These are phyloP conservation scores for Pluvianellus socialis DNA, from an alignment of 2,113 vertebrate genomes.

Conservation along the genomic window DNA sequence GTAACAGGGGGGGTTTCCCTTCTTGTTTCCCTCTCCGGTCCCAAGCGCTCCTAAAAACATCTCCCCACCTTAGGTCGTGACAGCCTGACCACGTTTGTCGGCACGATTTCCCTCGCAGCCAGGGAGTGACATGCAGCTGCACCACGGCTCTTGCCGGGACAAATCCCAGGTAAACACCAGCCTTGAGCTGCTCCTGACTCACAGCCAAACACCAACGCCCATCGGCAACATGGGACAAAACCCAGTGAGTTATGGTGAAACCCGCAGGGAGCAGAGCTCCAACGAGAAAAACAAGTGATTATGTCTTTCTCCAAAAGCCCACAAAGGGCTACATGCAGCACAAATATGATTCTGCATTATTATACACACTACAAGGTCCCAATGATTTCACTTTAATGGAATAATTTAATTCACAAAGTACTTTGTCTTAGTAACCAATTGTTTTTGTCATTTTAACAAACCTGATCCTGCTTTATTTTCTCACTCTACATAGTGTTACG, in stretches of 20 bases:
- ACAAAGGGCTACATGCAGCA: neutral
- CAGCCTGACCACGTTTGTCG: accelerated
- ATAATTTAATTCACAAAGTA: neutral
- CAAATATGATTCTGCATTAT: neutral
- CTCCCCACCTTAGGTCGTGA: accelerated
- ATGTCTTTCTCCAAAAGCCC: neutral
- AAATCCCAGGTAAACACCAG: neutral
- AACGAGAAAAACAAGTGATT: neutral
- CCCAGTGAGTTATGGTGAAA: neutral
- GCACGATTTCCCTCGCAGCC: neutral
- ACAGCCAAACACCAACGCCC: neutral
- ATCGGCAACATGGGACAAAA: neutral
- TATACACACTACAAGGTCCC: neutral
- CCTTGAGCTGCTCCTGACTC: neutral
- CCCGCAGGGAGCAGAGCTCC: neutral
- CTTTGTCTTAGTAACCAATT: neutral
- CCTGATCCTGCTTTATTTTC: neutral
- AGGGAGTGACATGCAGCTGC: accelerated
- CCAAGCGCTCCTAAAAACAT: neutral
- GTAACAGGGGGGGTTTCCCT: accelerated
- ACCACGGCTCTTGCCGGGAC: neutral
- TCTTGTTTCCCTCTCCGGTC: neutral
- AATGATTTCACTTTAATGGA: neutral
- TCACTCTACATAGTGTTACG: neutral
- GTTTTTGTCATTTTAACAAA: neutral